Percentiles rank a stretch among this genome's conserved stretches.
These are phyloP conservation scores for Acanthosepion esculentum DNA, from an alignment of 2,888 invertebrate species.

Conservation along the genomic window DNA sequence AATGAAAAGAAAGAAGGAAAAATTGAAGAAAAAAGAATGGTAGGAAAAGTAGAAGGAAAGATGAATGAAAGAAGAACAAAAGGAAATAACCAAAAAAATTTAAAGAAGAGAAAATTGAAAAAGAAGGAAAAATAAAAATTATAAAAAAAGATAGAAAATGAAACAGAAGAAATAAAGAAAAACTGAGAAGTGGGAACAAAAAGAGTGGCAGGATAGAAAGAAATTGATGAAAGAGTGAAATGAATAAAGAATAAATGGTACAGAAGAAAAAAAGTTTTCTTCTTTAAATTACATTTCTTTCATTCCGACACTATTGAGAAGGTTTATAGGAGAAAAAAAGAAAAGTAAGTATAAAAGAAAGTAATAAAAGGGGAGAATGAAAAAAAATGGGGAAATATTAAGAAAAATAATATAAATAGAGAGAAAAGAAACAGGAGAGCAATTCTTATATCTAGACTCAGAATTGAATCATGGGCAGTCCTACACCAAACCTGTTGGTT, in stretches of 20 bases:
- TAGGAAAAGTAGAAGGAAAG: background rate
- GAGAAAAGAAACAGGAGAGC: background rate
- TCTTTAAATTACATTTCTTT: background rate
- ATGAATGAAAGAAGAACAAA: background rate
- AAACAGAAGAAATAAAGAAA: background rate
- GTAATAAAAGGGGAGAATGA: background rate
- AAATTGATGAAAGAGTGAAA: background rate
- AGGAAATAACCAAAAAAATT: background rate
- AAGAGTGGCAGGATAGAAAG: background rate
- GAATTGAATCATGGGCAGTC: background rate
- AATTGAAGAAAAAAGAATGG: background rate
- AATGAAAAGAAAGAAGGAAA: background rate
- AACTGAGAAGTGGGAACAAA: background rate
- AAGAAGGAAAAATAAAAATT: background rate
- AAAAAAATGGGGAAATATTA: background rate
- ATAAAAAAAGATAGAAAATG: background rate
- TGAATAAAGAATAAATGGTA: background rate
- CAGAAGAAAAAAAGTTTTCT: background rate
- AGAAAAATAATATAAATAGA: background rate
- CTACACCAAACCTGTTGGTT: background rate
- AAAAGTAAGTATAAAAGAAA: background rate
- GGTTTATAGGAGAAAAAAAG: background rate
- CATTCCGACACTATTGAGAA: background rate
- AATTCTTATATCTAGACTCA: background rate
- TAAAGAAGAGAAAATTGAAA: background rate